Evolutionary conservation across 2,797 vertebrate genomes (phyloP).

Genomic region (Scleropages formosus): DNA sequence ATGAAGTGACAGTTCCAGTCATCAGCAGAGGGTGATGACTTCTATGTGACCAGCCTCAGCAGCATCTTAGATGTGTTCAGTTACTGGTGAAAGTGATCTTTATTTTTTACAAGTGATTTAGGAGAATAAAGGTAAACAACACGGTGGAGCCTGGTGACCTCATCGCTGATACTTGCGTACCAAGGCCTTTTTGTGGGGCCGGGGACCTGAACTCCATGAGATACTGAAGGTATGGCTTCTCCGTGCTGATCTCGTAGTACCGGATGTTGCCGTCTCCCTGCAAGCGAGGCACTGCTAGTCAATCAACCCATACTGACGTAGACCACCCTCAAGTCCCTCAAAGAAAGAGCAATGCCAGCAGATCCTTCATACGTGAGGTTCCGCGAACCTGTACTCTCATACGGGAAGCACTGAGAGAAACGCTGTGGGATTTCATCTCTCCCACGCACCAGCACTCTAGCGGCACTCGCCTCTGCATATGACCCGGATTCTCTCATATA

Average conservation of each 20-base stretch:
- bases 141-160: background rate
- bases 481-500: background rate
- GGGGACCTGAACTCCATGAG: constrained; percentile 97
- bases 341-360: background rate
- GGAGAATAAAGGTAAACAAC: background rate
- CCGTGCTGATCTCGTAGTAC: constrained; percentile 90
- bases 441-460: background rate
- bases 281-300: constrained; percentile 23
- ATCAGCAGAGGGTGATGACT: too few relatives aligned
- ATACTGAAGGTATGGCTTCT: constrained; percentile 93
- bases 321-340: background rate
- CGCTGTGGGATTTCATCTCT: background rate
- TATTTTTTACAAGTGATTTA: background rate
- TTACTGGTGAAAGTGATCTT: background rate
- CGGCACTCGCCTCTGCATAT: background rate
- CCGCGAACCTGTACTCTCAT: background rate
- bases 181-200: constrained; percentile 91
- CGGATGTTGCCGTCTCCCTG: constrained; percentile 97
- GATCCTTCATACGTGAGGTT: too few relatives aligned
- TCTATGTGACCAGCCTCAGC: too few relatives aligned
- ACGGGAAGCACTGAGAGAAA: background rate
- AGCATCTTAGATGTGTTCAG: too few relatives aligned
- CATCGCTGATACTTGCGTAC: constrained; percentile 63
- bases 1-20: too few relatives aligned
- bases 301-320: background rate